These are phyloP conservation scores for Bombus confusus DNA, from an alignment of 1,140 invertebrate genomes.

Conservation along the genomic window DNA sequence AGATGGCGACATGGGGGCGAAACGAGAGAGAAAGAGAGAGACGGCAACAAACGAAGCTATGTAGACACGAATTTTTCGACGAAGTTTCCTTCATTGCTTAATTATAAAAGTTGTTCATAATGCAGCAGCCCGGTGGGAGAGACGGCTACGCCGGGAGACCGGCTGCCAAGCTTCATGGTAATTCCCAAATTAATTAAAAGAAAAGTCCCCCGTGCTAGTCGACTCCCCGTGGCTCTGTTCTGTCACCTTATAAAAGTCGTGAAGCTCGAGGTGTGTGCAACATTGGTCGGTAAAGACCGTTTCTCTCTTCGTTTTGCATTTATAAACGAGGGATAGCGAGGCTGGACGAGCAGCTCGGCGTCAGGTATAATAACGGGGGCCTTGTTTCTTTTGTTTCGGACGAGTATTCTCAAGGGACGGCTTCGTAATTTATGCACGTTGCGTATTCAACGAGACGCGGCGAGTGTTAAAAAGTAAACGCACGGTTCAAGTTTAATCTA, in stretches of 20 bases:
- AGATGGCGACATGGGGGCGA: not conserved
- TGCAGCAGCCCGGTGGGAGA: constrained; percentile 50
- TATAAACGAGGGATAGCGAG: not conserved
- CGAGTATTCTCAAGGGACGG: constrained; percentile 37
- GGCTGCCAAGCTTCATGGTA: constrained; percentile 46
- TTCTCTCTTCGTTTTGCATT: constrained; percentile 14
- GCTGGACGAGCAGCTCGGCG: not conserved
- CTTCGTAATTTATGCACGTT: constrained; percentile 25
- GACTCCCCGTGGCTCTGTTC: constrained; percentile 21
- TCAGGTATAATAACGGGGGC: constrained; percentile 36
- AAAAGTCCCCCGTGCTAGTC: constrained; percentile 54
- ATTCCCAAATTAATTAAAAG: constrained; percentile 73
- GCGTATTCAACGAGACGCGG: not conserved
- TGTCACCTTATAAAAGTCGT: constrained; percentile 48
- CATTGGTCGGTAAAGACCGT: not conserved
- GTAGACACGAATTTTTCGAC: constrained; percentile 59
- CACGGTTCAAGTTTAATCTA: constrained; percentile 32
- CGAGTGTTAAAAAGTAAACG: constrained; percentile 23
- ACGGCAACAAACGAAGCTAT: constrained; percentile 31
- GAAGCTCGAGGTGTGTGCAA: constrained; percentile 11
- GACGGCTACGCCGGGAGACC: constrained; percentile 14
- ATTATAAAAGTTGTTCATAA: constrained; percentile 75
- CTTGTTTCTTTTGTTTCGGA: constrained; percentile 58
- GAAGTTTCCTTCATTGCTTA: constrained; percentile 69
- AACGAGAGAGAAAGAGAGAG: not conserved